Conservation (phyloP, 2,113 vertebrate species). For the Trogon melanurus region DNA sequence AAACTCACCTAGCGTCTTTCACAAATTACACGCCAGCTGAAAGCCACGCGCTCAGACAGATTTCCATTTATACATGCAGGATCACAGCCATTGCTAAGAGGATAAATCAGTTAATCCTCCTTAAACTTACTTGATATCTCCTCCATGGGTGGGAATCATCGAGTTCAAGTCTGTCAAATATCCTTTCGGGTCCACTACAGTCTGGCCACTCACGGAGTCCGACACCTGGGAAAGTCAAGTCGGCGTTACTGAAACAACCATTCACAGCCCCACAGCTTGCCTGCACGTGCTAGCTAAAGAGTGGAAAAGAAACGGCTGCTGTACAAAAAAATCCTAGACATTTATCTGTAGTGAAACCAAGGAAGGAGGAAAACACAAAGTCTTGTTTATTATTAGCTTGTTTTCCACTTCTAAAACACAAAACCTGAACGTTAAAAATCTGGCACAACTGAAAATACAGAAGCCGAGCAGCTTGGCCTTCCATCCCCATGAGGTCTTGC, state of each 20-base stretch:
- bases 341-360: not conserved
- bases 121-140: slow-evolving; percentile 93
- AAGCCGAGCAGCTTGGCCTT: not conserved
- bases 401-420: not conserved
- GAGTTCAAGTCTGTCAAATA: slow-evolving; percentile 98
- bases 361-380: not conserved
- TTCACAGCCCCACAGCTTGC: not conserved
- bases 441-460: not conserved
- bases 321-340: not conserved
- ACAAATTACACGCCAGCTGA: not conserved
- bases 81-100: slow-evolving; percentile 9
- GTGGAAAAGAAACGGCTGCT: not conserved
- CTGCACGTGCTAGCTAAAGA: not conserved
- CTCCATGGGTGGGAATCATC: slow-evolving; percentile 97
- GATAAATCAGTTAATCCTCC: slow-evolving; percentile 41
- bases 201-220: slow-evolving; percentile 97
- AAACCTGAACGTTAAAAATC: fast-evolving
- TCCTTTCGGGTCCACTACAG: slow-evolving; percentile 97
- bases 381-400: not conserved
- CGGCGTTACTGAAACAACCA: not conserved
- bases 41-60: not conserved
- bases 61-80: not conserved
- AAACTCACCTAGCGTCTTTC: not conserved
- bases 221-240: slow-evolving; percentile 83
- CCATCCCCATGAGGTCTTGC: not conserved